These are phyloP conservation scores for Ctenochaetus hawaiiensis DNA, from an alignment of 2,797 vertebrate species.

Conservation along the genomic window DNA sequence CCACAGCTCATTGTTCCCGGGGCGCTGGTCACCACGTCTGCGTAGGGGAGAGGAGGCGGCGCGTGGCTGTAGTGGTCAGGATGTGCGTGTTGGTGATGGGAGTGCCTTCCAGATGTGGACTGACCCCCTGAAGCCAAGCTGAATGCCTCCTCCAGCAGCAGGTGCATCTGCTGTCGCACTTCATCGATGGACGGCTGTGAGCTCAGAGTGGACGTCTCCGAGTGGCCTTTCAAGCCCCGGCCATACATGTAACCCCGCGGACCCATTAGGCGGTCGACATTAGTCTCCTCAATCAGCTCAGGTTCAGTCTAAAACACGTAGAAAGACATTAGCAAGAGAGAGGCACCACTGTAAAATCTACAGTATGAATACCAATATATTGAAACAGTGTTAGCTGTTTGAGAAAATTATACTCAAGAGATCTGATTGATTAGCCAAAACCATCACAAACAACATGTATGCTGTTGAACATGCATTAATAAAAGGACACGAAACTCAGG, in stretches of 20 bases:
- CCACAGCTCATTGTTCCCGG: conserved; percentile 92
- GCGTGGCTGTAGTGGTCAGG: conserved; percentile 88
- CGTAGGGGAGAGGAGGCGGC: conserved; percentile 91
- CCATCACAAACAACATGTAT: not conserved
- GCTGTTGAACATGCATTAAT: not conserved
- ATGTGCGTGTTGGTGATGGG: conserved; percentile 86
- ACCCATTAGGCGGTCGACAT: conserved; percentile 90
- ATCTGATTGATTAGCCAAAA: not conserved
- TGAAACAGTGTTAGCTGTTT: not conserved
- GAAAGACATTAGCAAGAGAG: conserved; percentile 19
- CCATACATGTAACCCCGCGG: conserved; percentile 88
- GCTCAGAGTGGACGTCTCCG: conserved; percentile 97
- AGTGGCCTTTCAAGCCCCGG: conserved; percentile 94
- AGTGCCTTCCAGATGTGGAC: conserved; percentile 88
- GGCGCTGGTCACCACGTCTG: conserved; percentile 95
- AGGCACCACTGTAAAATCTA: not conserved
- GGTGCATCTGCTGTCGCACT: conserved; percentile 98
- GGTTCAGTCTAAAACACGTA: conserved; percentile 90
- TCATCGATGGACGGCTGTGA: conserved; percentile 99
- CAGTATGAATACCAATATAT: not conserved
- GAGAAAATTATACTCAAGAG: not conserved
- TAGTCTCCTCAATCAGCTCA: conserved; percentile 96
- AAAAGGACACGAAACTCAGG: not conserved
- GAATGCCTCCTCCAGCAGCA: conserved; percentile 98
- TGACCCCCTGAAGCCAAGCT: conserved; percentile 96